Base-by-base conservation (phyloP, 2,113 vertebrate species). In the Solea senegalensis region DNA sequence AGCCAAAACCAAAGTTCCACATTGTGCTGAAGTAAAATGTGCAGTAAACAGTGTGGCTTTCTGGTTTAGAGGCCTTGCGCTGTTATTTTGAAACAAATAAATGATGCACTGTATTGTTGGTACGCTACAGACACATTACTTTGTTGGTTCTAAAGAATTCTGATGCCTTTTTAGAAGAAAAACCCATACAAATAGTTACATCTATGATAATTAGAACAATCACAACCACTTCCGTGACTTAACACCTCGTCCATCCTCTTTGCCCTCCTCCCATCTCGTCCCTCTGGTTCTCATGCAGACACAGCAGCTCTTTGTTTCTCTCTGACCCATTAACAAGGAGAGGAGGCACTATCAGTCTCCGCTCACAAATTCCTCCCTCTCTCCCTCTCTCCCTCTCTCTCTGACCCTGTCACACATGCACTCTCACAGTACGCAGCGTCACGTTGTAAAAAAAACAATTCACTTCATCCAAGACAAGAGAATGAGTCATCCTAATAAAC, bases 251-350 rank as follows among this genome's bases (percentile, higher is more conserved):
- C 52, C 45, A 52, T 11, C 59, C 57, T 69, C 72, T 70, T 73
- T 70, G 75, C 65, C 64, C 65, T 40, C 44, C 54, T 72, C 65
- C 69, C 73, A 62, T 73, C 56, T 34, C 57, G 55, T 44, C 44
- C 52, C 74, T 74, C 72, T 74, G 74, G 58, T 88, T 89, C 85
- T 85, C 88, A 89, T 78, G 73, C 59, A 73, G 44, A 61, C 67
- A 90, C 78, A 88, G 74, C 85, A 70, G 81, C 78, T 85, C 83
- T 88, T 91, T 92, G 88, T 91, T 69, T 70, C 60, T 65, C 7
- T 28, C 59, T 78, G 80, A 65, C 78, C 86, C 72, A 79, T 57
- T 83, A 90, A 81, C 69, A 80, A 62, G 44, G 70, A 81, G 53
- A 72, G 55, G 76, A 85, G 78, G 75, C 64, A 65, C 85, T 52